phyloP scores from a whole-genome alignment of 2,113 vertebrate genomes.

The Ophthalmolycus amberensis region DNA sequence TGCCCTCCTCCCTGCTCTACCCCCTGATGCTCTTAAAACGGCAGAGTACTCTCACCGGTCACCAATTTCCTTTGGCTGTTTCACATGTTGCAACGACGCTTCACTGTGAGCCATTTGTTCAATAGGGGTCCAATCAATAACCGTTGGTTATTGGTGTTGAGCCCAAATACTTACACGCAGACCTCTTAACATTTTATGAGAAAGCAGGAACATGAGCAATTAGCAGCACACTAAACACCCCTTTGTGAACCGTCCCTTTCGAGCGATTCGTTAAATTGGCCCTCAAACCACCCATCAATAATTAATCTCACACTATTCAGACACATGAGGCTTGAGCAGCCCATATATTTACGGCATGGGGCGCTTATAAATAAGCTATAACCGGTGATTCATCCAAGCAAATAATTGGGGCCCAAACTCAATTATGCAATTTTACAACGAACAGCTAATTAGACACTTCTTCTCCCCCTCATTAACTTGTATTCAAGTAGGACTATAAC shows the following conservation, averaged over 20 bases:
- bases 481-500: conserved; percentile 19
- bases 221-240: neutral
- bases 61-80: conserved; percentile 33
- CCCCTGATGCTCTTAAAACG: conserved; percentile 8
- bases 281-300: conserved; percentile 19
- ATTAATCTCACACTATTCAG: conserved; percentile 1
- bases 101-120: conserved; percentile 4
- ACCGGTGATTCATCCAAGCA: conserved; percentile 45
- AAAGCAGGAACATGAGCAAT: neutral
- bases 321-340: neutral
- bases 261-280: neutral
- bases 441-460: conserved; percentile 50
- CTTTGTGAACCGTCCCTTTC: neutral
- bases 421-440: conserved; percentile 48
- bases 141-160: neutral
- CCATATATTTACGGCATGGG: neutral
- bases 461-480: conserved; percentile 48
- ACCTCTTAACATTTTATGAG: neutral
- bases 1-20: neutral
- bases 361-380: neutral
- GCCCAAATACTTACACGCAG: neutral
- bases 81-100: conserved; percentile 21
- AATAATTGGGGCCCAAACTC: conserved; percentile 52
- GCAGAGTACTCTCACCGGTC: conserved; percentile 1
- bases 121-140: neutral